Conservation (phyloP, 2,797 vertebrate genomes). For the Microctenopoma lineatum region DNA sequence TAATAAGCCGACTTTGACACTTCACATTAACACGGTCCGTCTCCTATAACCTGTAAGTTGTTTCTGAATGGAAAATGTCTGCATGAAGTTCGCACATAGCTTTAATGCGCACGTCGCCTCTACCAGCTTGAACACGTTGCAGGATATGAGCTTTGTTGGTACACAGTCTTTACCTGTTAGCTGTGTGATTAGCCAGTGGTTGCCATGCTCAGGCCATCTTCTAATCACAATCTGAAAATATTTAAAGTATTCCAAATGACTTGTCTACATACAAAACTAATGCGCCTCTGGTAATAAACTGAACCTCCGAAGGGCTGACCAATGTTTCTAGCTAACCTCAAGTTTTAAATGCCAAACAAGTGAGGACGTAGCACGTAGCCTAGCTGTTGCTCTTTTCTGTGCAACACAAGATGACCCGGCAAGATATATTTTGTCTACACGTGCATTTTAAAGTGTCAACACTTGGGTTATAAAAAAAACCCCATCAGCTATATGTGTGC, state of each 20-base stretch:
- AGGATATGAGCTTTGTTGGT: background rate
- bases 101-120: too few relatives aligned
- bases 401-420: background rate
- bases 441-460: background rate
- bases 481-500: background rate
- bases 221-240: background rate
- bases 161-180: background rate
- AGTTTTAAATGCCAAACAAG: accelerated
- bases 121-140: accelerated
- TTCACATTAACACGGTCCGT: background rate
- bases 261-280: too few relatives aligned
- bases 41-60: accelerated
- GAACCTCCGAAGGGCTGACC: background rate
- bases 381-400: background rate
- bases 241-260: too few relatives aligned
- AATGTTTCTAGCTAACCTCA: background rate
- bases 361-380: too few relatives aligned
- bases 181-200: conserved; percentile 16
- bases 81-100: accelerated
- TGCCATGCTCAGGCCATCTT: background rate
- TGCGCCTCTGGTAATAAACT: background rate
- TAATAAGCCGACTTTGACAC: conserved; percentile 6
- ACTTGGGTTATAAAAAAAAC: background rate
- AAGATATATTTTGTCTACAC: too few relatives aligned
- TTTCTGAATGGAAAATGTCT: background rate